A percentile compares a stretch with the other conserved stretches of the same genome.
Evolutionary conservation across 2,797 vertebrate genomes (phyloP).

Genomic region (Neostethus bicornis): DNA sequence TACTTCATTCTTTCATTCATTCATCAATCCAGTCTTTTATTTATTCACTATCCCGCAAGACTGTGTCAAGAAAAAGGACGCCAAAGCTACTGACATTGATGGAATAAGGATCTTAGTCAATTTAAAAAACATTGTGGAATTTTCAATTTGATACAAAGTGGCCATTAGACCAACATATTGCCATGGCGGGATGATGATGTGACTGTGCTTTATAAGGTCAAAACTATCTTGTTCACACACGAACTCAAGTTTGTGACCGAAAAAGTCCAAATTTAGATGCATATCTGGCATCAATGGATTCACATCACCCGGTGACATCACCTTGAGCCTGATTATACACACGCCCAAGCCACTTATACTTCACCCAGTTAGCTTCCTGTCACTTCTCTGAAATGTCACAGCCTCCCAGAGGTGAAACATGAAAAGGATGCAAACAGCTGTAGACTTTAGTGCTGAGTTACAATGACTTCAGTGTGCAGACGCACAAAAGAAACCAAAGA

Average conservation of each 20-base stretch:
- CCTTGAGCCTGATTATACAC: not conserved
- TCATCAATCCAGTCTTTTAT: too few species aligned
- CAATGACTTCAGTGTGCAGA: constrained; percentile 10
- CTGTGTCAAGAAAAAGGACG: too few species aligned
- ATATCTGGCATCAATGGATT: not conserved
- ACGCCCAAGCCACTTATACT: constrained; percentile 5
- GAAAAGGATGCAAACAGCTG: constrained; percentile 18
- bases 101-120: not conserved
- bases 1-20: too few species aligned
- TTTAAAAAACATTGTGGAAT: not conserved
- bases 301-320: not conserved
- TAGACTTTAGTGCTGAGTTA: not conserved
- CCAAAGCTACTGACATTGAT: too few species aligned
- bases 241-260: not conserved
- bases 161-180: not conserved
- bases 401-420: constrained; percentile 29
- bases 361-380: constrained; percentile 27
- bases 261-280: not conserved
- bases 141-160: not conserved
- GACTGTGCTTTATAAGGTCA: not conserved
- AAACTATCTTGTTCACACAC: not conserved
- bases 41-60: too few species aligned
- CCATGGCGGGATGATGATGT: not conserved
- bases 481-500: constrained; percentile 30
- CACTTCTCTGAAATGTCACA: constrained; percentile 11